A percentile compares a stretch with the other conserved stretches of the same genome.
Conservation (phyloP, 1,140 invertebrate genomes). For the Portunus trituberculatus region DNA sequence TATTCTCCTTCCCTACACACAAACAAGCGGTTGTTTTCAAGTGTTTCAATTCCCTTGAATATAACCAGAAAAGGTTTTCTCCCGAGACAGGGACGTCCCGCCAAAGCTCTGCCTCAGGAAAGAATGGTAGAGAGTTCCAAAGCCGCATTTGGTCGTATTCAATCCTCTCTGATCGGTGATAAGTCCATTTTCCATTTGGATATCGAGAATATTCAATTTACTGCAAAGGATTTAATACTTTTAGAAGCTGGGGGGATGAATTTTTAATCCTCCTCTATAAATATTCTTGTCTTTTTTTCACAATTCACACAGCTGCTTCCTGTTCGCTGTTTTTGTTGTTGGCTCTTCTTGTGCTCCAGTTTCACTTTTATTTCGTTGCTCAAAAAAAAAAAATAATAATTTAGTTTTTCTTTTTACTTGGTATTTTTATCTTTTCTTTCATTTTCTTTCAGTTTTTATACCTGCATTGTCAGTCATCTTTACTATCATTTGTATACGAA, state of each 20-base stretch:
- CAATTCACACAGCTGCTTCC: too few species aligned
- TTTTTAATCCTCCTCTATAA: not conserved
- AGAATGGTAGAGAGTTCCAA: not conserved
- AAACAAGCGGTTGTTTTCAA: too few species aligned
- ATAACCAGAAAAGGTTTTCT: too few species aligned
- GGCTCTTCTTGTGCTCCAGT: not conserved
- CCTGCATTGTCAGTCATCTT: too few species aligned
- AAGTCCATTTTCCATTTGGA: conserved; percentile 13
- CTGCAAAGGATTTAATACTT: conserved; percentile 23
- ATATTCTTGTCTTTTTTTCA: not conserved
- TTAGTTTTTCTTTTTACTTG: too few species aligned
- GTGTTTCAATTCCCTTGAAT: too few species aligned
- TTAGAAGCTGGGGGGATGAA: not conserved
- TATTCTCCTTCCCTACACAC: too few species aligned
- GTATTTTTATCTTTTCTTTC: conserved; percentile 17
- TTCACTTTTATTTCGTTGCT: not conserved
- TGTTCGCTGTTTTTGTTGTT: too few species aligned
- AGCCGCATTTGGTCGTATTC: not conserved
- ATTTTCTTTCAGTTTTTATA: not conserved
- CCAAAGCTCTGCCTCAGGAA: not conserved
- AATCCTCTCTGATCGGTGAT: conserved; percentile 2
- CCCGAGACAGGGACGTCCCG: too few species aligned
- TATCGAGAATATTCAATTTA: conserved; percentile 15
- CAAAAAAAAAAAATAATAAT: too few species aligned
- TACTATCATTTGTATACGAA: too few species aligned